phyloP scores from a whole-genome alignment of 1,140 invertebrate species.

The Drosophila sucinea region DNA sequence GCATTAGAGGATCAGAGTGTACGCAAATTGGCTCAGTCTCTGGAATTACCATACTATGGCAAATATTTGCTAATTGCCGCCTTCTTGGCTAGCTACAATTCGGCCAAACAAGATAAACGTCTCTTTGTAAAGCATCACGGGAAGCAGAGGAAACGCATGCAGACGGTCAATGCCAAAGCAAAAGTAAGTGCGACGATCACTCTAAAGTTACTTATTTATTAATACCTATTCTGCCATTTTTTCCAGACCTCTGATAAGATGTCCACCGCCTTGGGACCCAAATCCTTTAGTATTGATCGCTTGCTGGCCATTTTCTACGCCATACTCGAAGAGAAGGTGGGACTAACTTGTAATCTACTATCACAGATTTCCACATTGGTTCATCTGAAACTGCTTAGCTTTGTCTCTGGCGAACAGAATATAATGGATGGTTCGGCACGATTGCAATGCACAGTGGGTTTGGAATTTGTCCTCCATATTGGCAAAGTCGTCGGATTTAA shows the following conservation, averaged over 20 bases:
- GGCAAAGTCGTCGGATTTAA: constrained; percentile 89
- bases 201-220: too few species aligned
- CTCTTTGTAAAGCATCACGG: constrained; percentile 91
- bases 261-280: constrained; percentile 87
- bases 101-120: constrained; percentile 92
- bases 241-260: constrained; percentile 84
- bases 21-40: constrained; percentile 84
- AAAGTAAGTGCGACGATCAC: constrained; percentile 53
- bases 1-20: constrained; percentile 64
- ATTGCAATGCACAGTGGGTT: constrained; percentile 90
- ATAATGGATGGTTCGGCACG: constrained; percentile 86
- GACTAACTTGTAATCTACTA: constrained; percentile 92
- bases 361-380: constrained; percentile 91
- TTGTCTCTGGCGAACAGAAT: constrained; percentile 86
- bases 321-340: constrained; percentile 92
- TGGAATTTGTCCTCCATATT: constrained; percentile 88
- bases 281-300: constrained; percentile 91
- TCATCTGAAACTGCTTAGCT: constrained; percentile 87
- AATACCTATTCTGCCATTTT: too few species aligned
- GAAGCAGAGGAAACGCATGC: constrained; percentile 85
- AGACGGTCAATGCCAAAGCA: constrained; percentile 85
- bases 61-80: constrained; percentile 95
- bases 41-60: constrained; percentile 94
- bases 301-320: constrained; percentile 96
- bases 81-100: constrained; percentile 95